Evolutionary conservation across 2,113 vertebrate species (phyloP), one percentile per base, ranked within the genome.

Genomic region (Bubo blakistoni): DNA sequence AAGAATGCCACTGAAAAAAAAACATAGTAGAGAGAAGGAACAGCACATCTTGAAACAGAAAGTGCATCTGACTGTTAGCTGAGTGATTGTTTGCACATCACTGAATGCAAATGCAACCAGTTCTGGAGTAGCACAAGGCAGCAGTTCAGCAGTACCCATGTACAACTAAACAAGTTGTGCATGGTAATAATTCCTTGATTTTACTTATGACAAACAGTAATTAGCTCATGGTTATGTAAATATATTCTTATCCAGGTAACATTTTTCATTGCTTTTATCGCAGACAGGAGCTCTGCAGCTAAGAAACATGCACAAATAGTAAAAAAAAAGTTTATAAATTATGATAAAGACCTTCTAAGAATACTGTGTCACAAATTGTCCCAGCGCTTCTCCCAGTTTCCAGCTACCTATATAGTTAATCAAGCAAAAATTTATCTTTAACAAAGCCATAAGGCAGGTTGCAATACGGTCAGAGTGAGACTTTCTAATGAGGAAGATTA

Each of bases 161-260:
- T 86, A 86, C 78, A 78, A 34, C 92, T 90, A 62, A 95, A 51
- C 74, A 94, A 91, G 88, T 69, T 91, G 74, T 83, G 62, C 54
- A 19, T 32, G 70, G 71, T 80, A 96, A 95, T 95, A 95, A 92
- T 95, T 83, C 79, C 74, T 90, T 81, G 84, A 91, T 95, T 91
- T 97, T 94, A 87, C 74, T 95, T 94, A 80, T 63, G 74, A 95
- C 91, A 96, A 95, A 91, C 44, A 74, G 59, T 82, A 95, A 95
- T 97, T 97, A 93, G 62, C 66, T 91, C 3, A 0, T 92, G 71
- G 83, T 85, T 95, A 90, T 96, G 84, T 90, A 97, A 95, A 92
- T 95, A 93, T 71, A 81, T 97, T 94, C 84, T 84, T 77, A 88
- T 77, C 55, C 67, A 87, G 84, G 87, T 95, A 94, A 90, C 72